phyloP scores from a whole-genome alignment of 1,140 invertebrate genomes.

The Danaus melanippus region DNA sequence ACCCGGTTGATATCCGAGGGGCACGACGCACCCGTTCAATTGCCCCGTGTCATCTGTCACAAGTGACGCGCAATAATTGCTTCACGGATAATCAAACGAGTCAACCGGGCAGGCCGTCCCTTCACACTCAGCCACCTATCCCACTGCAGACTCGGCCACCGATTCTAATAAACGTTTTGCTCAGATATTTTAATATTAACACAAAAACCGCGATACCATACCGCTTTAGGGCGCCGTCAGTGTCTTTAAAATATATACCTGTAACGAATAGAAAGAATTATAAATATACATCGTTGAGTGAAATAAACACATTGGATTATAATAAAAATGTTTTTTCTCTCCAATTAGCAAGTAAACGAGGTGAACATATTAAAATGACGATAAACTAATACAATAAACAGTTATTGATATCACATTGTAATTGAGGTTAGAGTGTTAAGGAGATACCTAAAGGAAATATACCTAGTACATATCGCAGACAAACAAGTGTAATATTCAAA shows the following conservation, averaged over 20 bases:
- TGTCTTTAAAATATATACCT: slow-evolving; percentile 15
- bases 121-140: slow-evolving; percentile 21
- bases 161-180: slow-evolving; percentile 6
- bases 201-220: too few relatives aligned
- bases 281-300: neutral
- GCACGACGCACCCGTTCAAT: slow-evolving; percentile 21
- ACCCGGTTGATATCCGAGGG: slow-evolving; percentile 1
- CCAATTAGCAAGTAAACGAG: too few relatives aligned
- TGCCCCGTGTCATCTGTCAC: slow-evolving; percentile 22
- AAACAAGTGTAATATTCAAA: too few relatives aligned
- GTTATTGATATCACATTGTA: neutral
- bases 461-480: too few relatives aligned
- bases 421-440: slow-evolving; percentile 5
- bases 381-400: neutral
- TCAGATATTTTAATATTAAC: neutral
- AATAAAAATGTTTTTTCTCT: too few relatives aligned
- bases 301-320: too few relatives aligned
- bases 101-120: slow-evolving; percentile 24
- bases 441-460: too few relatives aligned
- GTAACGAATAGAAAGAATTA: slow-evolving; percentile 21
- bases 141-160: neutral
- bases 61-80: slow-evolving; percentile 23
- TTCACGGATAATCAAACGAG: slow-evolving; percentile 27
- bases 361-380: too few relatives aligned
- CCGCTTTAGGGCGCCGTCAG: neutral